These are phyloP conservation scores for Periophthalmus modestus DNA, from an alignment of 2,113 vertebrate genomes.

Conservation along the genomic window DNA sequence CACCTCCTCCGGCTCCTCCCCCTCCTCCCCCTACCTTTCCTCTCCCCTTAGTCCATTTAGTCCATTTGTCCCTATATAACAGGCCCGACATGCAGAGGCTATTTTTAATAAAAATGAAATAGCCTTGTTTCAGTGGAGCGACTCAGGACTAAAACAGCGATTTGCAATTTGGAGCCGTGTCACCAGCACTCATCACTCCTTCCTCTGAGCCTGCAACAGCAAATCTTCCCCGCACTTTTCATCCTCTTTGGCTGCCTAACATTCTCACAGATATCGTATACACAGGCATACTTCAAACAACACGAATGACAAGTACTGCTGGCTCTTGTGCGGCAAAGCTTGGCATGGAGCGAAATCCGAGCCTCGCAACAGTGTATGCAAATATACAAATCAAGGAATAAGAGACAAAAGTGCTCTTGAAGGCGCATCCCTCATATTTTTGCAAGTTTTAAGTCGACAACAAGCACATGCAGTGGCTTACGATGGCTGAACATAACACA, in stretches of 20 bases:
- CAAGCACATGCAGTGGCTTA: conserved; percentile 41
- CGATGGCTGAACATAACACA: conserved; percentile 36
- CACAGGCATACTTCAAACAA: conserved; percentile 62
- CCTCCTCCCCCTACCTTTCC: not conserved
- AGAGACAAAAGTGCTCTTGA: conserved; percentile 52
- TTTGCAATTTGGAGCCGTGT: conserved; percentile 76
- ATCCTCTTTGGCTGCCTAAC: conserved; percentile 59
- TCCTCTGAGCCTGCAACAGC: conserved; percentile 56
- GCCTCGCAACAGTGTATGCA: conserved; percentile 43
- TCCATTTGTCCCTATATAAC: conserved; percentile 5
- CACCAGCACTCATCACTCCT: conserved; percentile 70
- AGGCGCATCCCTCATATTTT: conserved; percentile 38
- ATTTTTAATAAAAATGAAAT: conserved; percentile 75
- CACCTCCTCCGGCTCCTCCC: not conserved
- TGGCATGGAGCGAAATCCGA: conserved; percentile 45
- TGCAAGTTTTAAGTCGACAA: conserved; percentile 44
- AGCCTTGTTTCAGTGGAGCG: conserved; percentile 62
- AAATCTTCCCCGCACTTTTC: conserved; percentile 63
- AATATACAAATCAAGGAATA: conserved; percentile 52
- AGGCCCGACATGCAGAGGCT: conserved; percentile 30
- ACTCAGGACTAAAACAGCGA: conserved; percentile 74
- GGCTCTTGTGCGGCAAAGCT: conserved; percentile 57
- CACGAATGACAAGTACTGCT: conserved; percentile 59
- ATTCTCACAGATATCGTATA: conserved; percentile 42
- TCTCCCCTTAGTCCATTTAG: not conserved